Evolutionary conservation across 2,888 invertebrate species (phyloP), one percentile per base, ranked within the genome.

Genomic region (Agriopis marginaria): DNA sequence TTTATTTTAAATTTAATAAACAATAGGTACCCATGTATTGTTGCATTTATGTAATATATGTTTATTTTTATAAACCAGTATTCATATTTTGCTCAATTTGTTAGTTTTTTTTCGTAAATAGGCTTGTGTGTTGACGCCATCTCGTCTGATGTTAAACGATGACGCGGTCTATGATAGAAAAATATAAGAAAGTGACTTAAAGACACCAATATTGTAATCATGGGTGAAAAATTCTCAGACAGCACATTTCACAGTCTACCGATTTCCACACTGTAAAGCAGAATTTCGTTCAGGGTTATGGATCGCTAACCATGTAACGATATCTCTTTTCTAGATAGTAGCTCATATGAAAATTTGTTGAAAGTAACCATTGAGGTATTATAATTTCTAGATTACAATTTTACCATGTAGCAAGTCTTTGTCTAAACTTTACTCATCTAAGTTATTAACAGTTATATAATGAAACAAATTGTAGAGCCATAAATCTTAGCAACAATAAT

Each of bases 401-500:
- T 17, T 50, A 14, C 17, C 7, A 42, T 42, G 9, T 17, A 9
- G 10, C 17, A 6, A 50, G 51, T 12, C 45, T 45, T 45, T 58
- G 45, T 58, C 23, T 4, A 8, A 45, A 47, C n/a, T 12, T 49
- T n/a, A 49, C 39, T 7, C 32, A 12, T 59, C 39, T n/a, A 10
- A 49, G 10, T 44, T 53, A 62, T 53, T 62, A 62, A n/a, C 7
- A 53, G 62, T 53, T 44, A 45, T 45, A 17, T 53, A 53, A 53
- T 54, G 23, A 42, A 53, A 8, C 11, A 62, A 53, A 51, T 45
- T 53, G 42, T 42, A 23, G 49, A 39, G 40, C 32, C 32, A 53
- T 62, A 53, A 53, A 62, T 62, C 53, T 50, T n/a, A 11, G 44
- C 32, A 44, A 50, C 61, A 53, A 55, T 60, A 61, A 66, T 54